Evolutionary conservation across 2,888 invertebrate genomes (phyloP).

Genomic region (Apamea epomidion): DNA sequence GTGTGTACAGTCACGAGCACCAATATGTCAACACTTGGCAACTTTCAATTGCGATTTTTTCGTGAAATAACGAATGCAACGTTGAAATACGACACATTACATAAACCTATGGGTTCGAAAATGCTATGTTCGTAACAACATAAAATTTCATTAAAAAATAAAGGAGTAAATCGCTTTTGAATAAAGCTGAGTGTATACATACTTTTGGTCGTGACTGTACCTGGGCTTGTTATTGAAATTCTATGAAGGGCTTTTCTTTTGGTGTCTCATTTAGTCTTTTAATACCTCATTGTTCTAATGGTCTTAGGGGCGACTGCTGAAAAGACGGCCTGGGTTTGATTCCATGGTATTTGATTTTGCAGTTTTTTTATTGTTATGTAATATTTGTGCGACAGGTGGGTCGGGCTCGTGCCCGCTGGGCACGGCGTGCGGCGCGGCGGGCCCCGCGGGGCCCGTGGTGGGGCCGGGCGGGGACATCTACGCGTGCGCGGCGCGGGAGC

Average conservation of each 20-base stretch:
- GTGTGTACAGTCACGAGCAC: too few relatives aligned
- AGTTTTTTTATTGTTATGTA: neutral
- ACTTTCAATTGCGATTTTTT: too few relatives aligned
- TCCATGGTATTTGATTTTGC: neutral
- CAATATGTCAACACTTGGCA: too few relatives aligned
- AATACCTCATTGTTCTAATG: neutral
- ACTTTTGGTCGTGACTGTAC: too few relatives aligned
- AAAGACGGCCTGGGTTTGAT: neutral
- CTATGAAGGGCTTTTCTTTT: neutral
- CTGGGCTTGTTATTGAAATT: neutral
- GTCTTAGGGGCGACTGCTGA: neutral
- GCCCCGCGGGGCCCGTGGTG: slow-evolving; percentile 75
- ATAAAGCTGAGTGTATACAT: too few relatives aligned
- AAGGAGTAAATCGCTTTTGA: too few relatives aligned
- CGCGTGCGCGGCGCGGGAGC: slow-evolving; percentile 85
- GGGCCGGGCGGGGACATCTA: slow-evolving; percentile 81
- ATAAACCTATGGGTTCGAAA: too few relatives aligned
- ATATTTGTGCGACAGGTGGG: slow-evolving; percentile 72
- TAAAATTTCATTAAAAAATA: too few relatives aligned
- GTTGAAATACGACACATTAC: too few relatives aligned
- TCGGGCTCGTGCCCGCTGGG: slow-evolving; percentile 80
- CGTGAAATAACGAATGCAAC: too few relatives aligned
- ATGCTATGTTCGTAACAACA: too few relatives aligned
- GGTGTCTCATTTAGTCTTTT: neutral
- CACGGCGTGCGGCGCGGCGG: slow-evolving; percentile 75